These are phyloP conservation scores for Hypsopygia costalis DNA, from an alignment of 2,888 invertebrate species.

Conservation along the genomic window DNA sequence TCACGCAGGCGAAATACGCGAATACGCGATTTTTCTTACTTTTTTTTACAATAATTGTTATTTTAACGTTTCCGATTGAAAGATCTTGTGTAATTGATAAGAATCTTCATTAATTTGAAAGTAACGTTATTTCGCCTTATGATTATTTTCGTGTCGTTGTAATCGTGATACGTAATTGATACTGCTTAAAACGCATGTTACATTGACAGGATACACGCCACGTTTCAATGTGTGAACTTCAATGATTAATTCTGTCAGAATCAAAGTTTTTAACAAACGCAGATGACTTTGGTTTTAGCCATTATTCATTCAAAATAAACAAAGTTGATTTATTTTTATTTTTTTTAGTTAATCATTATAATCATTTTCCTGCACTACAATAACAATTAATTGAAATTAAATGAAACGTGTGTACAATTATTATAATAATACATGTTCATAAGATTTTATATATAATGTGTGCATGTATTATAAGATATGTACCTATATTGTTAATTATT, in stretches of 20 bases:
- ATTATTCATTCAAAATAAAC: too few relatives aligned
- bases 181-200: neutral
- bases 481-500: too few relatives aligned
- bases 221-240: neutral
- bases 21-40: conserved; percentile 31
- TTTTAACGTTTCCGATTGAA: conserved; percentile 2
- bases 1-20: conserved; percentile 45
- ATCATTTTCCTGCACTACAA: too few relatives aligned
- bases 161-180: neutral
- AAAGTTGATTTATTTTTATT: too few relatives aligned
- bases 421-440: too few relatives aligned
- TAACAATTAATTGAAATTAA: too few relatives aligned
- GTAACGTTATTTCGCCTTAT: neutral
- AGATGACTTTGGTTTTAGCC: too few relatives aligned
- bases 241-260: neutral
- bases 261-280: too few relatives aligned
- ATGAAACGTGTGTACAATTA: too few relatives aligned
- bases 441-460: too few relatives aligned
- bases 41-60: conserved; percentile 19
- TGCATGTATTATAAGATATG: too few relatives aligned
- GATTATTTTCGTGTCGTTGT: neutral
- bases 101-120: neutral
- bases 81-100: neutral
- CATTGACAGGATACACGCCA: neutral
- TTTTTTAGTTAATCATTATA: too few relatives aligned